These are phyloP conservation scores for Poeciliopsis turrubarensis DNA, from an alignment of 2,113 vertebrate genomes.

Conservation along the genomic window DNA sequence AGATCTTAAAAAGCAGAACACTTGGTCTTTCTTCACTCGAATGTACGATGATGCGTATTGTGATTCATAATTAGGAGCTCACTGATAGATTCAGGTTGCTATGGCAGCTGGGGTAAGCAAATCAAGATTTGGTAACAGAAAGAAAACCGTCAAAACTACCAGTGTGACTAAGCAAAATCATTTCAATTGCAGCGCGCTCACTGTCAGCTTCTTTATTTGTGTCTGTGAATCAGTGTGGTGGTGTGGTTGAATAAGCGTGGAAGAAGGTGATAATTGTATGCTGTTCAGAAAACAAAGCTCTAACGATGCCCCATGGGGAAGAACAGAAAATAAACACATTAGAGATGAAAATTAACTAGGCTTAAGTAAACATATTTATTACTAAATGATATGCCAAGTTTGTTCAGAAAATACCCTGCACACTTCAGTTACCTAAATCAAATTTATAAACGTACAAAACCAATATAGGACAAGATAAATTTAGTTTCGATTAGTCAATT, in stretches of 20 bases:
- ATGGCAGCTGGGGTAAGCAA: constrained; percentile 45
- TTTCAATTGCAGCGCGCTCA: constrained; percentile 3
- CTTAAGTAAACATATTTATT: not conserved
- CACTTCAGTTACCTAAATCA: not conserved
- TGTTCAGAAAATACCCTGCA: not conserved
- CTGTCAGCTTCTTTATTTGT: constrained; percentile 2
- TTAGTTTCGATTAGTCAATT: not conserved
- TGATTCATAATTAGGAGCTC: constrained; percentile 24
- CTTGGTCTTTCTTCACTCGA: constrained; percentile 17
- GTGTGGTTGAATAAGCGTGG: constrained; percentile 5
- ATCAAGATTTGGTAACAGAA: constrained; percentile 14
- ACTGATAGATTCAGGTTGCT: constrained; percentile 23
- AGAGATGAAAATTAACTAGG: constrained; percentile 6
- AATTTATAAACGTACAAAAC: not conserved
- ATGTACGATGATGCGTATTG: constrained; percentile 3
- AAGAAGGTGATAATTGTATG: constrained; percentile 42
- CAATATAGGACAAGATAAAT: not conserved
- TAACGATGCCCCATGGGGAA: constrained; percentile 58
- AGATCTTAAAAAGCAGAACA: constrained; percentile 7
- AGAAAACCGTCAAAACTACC: constrained; percentile 3
- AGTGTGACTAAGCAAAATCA: not conserved
- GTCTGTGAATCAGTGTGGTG: constrained; percentile 9
- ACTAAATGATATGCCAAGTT: not conserved
- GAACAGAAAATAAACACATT: not conserved
- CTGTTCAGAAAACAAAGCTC: constrained; percentile 15